phyloP scores from a whole-genome alignment of 1,140 invertebrate species.

The Caenorhabditis brenneri region DNA sequence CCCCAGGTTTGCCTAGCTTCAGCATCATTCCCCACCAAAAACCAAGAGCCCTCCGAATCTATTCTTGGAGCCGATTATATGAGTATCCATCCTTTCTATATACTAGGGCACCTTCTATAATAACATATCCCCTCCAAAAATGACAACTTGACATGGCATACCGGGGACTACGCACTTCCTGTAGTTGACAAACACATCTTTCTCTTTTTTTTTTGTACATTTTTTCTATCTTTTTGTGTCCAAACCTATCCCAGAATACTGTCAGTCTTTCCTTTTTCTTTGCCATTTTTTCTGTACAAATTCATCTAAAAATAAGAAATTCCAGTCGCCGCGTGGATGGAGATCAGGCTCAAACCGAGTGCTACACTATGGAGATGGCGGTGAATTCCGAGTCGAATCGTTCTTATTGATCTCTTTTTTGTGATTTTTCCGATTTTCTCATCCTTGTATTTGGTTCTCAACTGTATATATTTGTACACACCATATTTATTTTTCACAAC shows the following conservation, averaged over 20 bases:
- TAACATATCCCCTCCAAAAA: too few species aligned
- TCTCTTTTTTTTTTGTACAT: background rate
- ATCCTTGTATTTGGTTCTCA: background rate
- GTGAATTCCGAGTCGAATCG: slow-evolving; percentile 12
- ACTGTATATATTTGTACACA: background rate
- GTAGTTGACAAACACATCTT: background rate
- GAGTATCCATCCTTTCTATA: too few species aligned
- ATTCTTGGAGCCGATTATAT: too few species aligned
- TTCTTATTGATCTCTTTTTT: background rate
- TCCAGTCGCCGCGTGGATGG: slow-evolving; percentile 2
- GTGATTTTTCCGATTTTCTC: background rate
- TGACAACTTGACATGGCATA: background rate
- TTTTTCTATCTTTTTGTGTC: background rate
- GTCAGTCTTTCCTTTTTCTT: too few species aligned
- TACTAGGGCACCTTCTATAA: too few species aligned
- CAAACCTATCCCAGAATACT: too few species aligned
- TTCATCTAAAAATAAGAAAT: background rate
- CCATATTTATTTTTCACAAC: background rate
- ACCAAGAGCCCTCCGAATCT: too few species aligned
- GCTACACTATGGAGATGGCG: slow-evolving; percentile 9
- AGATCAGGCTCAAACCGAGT: background rate
- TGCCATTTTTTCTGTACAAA: background rate
- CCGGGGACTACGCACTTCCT: background rate
- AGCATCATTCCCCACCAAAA: too few species aligned
- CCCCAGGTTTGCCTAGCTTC: too few species aligned